Conservation (phyloP, 2,888 invertebrate species). For the Eupithecia inturbata region DNA sequence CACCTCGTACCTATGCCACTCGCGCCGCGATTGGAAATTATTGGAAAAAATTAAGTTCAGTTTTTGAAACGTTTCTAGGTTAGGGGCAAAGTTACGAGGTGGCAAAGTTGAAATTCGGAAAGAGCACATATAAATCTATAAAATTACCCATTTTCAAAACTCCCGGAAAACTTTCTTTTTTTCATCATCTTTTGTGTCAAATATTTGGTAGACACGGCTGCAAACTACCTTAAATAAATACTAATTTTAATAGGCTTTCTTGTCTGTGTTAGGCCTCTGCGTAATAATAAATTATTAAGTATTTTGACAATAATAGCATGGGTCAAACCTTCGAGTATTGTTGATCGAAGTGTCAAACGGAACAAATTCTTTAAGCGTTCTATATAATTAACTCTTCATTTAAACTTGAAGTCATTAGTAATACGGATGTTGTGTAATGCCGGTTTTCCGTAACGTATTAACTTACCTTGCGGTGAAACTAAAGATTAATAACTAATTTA, state of each 20-base stretch:
- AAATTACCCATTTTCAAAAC: too few species aligned
- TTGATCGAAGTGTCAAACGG: too few species aligned
- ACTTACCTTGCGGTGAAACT: slow-evolving; percentile 2
- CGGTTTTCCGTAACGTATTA: background rate
- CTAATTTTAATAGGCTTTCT: background rate
- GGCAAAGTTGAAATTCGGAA: too few species aligned
- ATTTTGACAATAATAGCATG: slow-evolving; percentile 14
- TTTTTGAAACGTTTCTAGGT: too few species aligned
- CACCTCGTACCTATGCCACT: too few species aligned
- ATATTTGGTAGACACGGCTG: background rate
- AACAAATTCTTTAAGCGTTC: slow-evolving; percentile 4
- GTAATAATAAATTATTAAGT: background rate
- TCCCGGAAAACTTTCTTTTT: too few species aligned
- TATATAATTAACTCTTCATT: background rate
- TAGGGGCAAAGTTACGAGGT: too few species aligned
- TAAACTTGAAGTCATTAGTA: slow-evolving; percentile 2
- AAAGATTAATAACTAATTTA: background rate
- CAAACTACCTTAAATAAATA: background rate
- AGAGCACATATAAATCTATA: too few species aligned
- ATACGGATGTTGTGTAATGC: slow-evolving; percentile 5
- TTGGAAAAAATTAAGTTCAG: too few species aligned
- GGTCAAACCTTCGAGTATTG: too few species aligned
- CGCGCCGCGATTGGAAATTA: too few species aligned
- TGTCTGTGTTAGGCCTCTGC: background rate
- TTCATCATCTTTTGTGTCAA: too few species aligned